Evolutionary conservation across 2,888 invertebrate genomes (phyloP), one percentile per base, ranked within the genome.

Genomic region (Chouioia cunea): DNA sequence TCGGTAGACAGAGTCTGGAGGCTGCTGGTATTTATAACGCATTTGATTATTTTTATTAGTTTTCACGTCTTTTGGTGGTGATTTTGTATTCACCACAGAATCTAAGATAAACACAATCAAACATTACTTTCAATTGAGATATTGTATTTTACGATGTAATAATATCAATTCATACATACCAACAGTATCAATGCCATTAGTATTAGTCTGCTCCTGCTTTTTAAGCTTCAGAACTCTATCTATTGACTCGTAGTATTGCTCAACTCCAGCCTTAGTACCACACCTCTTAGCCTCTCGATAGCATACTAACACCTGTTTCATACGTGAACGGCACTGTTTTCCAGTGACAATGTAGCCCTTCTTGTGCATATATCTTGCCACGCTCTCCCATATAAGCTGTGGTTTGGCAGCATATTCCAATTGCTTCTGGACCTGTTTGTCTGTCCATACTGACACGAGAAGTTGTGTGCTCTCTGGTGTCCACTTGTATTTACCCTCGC

Each of bases 391-490:
- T 68, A 85, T 82, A 10, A 84, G 73, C 53, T 83, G 85, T 2
- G 84, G 83, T 44, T 82, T 83, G 4, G 79, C 67, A 0, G 84
- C 72, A 54, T 81, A 82, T 14, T 82, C 81, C 8, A 86, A 75
- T 65, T 86, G 84, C 46, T 85, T 85, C 66, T 86, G 86, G 12
- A 86, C 85, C 65, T 85, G 84, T 44, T 78, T 81, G 63, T 85
- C 85, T 0, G 84, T 82, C 86, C 86, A 86, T 3, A 86, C 81
- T 4, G 85, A 85, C 12, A 86, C 84, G 46, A 86, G 75, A 6
- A 85, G 77, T 16, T 82, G 77, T 2, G 85, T 84, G 63, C 85
- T 84, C 48, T 85, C 85, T 0, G 83, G 83, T 0, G 83, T 83
- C 86, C 86, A 86, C 69, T 84, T 86, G 70, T 84, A 85, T 70